Conservation (phyloP, 2,888 invertebrate genomes). For the Candidula unifasciata region DNA sequence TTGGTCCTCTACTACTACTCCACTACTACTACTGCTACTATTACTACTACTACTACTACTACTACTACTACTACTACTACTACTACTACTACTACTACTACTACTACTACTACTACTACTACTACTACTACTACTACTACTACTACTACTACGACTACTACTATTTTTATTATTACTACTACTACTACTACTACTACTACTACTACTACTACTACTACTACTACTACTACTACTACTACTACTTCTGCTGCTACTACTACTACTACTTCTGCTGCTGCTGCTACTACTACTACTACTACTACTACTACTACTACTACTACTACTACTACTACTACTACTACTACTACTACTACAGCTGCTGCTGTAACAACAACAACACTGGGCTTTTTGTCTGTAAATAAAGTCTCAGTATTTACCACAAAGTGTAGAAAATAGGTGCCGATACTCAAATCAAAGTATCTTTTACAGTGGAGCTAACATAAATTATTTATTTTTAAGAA, state of each 20-base stretch:
- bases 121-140: conserved; percentile 40
- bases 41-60: not conserved
- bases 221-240: conserved; percentile 6
- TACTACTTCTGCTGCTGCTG: not conserved
- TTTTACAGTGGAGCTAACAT: too few species aligned
- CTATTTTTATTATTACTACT: conserved; percentile 37
- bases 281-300: not conserved
- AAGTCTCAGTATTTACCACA: too few species aligned
- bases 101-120: conserved; percentile 40
- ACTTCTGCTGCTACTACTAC: not conserved
- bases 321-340: not conserved
- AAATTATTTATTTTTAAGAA: too few species aligned
- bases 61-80: conserved; percentile 39
- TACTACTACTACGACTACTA: conserved; percentile 39
- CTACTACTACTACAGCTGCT: not conserved
- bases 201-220: conserved; percentile 36
- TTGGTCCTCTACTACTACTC: not conserved
- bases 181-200: conserved; percentile 41
- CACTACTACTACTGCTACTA: not conserved
- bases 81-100: conserved; percentile 41
- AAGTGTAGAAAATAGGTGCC: too few species aligned
- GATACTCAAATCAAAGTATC: too few species aligned
- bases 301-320: not conserved
- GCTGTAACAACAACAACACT: too few species aligned
- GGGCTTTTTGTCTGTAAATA: too few species aligned